Percentiles rank a stretch among this genome's conserved stretches.
phyloP scores from a whole-genome alignment of 2,113 vertebrate genomes.

The Chamaetylas fuelleborni region DNA sequence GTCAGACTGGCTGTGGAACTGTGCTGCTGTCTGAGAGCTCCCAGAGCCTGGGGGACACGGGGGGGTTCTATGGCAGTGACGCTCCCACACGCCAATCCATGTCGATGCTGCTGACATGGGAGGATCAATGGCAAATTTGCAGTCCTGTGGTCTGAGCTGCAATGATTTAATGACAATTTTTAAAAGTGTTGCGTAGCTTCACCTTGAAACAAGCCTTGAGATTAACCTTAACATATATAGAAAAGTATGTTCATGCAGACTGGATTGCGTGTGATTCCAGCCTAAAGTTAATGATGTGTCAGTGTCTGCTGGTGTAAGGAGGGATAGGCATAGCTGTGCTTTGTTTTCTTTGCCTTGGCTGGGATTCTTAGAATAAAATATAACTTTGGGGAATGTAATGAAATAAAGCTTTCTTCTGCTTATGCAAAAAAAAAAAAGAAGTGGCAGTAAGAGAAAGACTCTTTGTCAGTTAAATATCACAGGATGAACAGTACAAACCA shows the following conservation, averaged over 20 bases:
- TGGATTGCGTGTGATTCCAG: neutral
- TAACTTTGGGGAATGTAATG: neutral
- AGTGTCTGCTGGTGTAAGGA: neutral
- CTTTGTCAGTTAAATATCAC: neutral
- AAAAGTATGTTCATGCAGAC: neutral
- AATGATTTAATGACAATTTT: constrained; percentile 61
- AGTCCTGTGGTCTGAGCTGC: constrained; percentile 59
- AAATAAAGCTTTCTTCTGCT: neutral
- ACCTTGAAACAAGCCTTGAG: constrained; percentile 60
- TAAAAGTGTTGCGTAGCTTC: neutral
- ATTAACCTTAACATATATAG: neutral
- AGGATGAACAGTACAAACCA: neutral
- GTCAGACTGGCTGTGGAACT: constrained; percentile 15
- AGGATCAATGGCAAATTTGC: constrained; percentile 84
- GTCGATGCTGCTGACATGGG: constrained; percentile 76
- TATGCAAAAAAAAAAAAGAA: neutral
- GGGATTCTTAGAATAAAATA: neutral
- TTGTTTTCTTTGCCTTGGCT: neutral
- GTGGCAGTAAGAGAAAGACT: neutral
- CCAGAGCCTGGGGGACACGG: constrained; percentile 58
- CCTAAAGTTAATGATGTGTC: neutral
- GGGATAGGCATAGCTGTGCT: neutral
- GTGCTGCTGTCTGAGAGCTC: constrained; percentile 67
- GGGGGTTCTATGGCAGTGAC: constrained; percentile 72
- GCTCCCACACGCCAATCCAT: constrained; percentile 72